phyloP scores from a whole-genome alignment of 1,140 invertebrate genomes.

The Orussus abietinus region DNA sequence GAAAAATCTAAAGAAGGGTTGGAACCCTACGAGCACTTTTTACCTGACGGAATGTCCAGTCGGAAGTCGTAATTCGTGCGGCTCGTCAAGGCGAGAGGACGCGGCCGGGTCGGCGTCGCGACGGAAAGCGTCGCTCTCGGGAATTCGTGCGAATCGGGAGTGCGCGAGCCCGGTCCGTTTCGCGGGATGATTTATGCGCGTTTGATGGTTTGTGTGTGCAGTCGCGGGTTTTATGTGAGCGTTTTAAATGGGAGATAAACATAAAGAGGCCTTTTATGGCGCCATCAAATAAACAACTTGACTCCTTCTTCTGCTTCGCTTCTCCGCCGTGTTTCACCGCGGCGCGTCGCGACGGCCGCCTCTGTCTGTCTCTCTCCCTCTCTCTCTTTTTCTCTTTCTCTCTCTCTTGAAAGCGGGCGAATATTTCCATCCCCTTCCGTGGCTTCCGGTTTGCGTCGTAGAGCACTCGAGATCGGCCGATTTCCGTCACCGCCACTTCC shows the following conservation, averaged over 20 bases:
- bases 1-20: too few species aligned
- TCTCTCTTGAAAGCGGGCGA: too few species aligned
- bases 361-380: conserved; percentile 11
- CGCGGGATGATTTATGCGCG: conserved; percentile 47
- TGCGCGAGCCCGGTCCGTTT: conserved; percentile 32
- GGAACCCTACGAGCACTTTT: neutral
- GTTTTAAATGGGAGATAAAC: conserved; percentile 55
- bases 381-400: conserved; percentile 5
- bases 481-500: too few species aligned
- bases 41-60: neutral
- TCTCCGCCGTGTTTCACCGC: conserved; percentile 30
- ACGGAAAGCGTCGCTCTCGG: conserved; percentile 6
- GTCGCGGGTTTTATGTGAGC: conserved; percentile 50
- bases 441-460: too few species aligned
- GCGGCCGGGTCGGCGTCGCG: conserved; percentile 8
- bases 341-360: conserved; percentile 16
- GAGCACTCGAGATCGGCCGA: too few species aligned
- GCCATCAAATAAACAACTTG: conserved; percentile 58
- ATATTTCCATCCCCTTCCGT: too few species aligned
- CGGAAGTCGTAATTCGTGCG: conserved; percentile 5
- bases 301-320: conserved; percentile 49
- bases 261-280: conserved; percentile 57
- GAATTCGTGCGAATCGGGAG: conserved; percentile 1
- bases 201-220: conserved; percentile 51
- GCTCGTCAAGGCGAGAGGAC: conserved; percentile 1